Percentiles rank a stretch among this genome's conserved stretches.
These are phyloP conservation scores for Tubiluchus corallicola DNA, from an alignment of 2,888 invertebrate species.

Conservation along the genomic window DNA sequence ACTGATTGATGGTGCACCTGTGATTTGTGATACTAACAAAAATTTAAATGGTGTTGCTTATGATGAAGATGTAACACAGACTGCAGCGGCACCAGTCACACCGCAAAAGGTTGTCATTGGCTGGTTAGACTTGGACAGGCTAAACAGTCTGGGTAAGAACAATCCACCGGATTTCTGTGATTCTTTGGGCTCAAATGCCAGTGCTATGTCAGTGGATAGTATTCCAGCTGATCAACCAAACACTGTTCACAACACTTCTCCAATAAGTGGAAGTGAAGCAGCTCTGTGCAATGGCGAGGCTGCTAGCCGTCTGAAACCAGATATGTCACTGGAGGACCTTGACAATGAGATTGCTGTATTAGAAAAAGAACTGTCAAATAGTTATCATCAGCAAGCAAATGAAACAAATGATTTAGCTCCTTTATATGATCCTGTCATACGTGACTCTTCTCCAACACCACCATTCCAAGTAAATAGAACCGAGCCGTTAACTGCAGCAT, in stretches of 20 bases:
- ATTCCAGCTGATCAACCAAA: no score
- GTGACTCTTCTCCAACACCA: no score
- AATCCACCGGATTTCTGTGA: constrained; percentile 1
- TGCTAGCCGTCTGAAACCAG: no score
- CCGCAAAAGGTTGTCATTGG: neutral
- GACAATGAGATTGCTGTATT: neutral
- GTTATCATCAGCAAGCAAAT: no score
- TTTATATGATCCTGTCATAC: no score
- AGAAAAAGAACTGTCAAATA: no score
- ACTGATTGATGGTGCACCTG: neutral
- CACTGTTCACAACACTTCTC: no score
- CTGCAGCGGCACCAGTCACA: neutral
- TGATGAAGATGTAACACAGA: neutral
- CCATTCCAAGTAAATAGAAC: no score
- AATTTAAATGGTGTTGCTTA: neutral
- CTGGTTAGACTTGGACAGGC: neutral
- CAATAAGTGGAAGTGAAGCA: neutral
- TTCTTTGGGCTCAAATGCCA: neutral
- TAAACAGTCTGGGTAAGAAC: neutral
- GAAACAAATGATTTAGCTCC: no score
- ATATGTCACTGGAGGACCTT: neutral
- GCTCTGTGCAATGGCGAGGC: neutral
- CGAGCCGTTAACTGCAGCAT: no score
- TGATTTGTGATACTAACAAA: neutral
- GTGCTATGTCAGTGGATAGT: neutral